Evolutionary conservation across 2,113 vertebrate genomes (phyloP), one percentile per base, ranked within the genome.

Genomic region (Muntiacus muntjak): DNA sequence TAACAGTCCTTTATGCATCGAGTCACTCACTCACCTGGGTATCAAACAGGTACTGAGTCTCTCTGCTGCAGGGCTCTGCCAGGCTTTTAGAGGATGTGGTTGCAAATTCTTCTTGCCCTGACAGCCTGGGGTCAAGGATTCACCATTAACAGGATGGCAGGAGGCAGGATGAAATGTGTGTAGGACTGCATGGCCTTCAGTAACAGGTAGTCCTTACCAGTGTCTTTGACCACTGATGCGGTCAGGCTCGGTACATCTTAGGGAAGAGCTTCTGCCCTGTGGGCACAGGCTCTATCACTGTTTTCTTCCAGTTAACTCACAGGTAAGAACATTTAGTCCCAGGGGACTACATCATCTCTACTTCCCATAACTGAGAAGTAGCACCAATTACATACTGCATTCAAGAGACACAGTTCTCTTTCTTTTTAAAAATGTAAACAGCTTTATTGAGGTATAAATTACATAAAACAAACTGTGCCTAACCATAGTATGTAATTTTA

Each of bases 271-370:
- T 78, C 64, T 57, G n/a, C 84, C 84, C 86, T 13, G 3, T 3
- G 90, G 55, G 54, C 54, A 94, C 36, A 57, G 25, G 60, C 15
- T 21, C n/a, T 47, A 3, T 36, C 25, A 52, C 64, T 90, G 88
- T 84, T 89, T 52, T 21, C 57, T 93, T 87, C 82, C 13, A 62
- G 64, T 43, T 52, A 86, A 4, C 45, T 97, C 55, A 23, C 5
- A 43, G 45, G 21, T 93, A 83, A 96, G 97, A 97, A 97, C 95
- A 93, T 95, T 57, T 43, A 84, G 97, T 97, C 15, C 95, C 76
- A 82, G 81, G 58, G 71, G 84, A 36, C n/a, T 43, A 6, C 36
- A 40, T 88, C 4, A 14, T 47, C 21, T 78, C 45, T 89, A 9
- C 30, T 74, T 96, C 36, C 23, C 45, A 28, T 83, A 82, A 58